Base-by-base conservation (phyloP, 2,797 vertebrate species). In the Syngnathus acus region DNA sequence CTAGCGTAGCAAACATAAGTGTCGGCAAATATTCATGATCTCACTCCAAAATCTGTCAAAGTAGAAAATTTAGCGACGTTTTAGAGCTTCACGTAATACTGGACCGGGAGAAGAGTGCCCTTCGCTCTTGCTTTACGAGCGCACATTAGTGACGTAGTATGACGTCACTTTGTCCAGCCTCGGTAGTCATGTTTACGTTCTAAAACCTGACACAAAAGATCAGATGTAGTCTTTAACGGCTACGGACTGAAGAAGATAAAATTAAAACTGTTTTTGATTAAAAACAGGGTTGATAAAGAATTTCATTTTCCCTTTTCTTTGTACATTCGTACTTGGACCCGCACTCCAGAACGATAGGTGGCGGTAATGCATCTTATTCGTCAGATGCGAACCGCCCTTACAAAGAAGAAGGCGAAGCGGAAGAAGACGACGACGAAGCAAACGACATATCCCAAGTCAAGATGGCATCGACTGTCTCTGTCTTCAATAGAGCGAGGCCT, bases 401-500 rank as follows among this genome's bases (percentile, higher is more conserved):
- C 32, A 32, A 32, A 32, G 4, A 32, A 32, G 32, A 32, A 32
- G 32, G 4, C 32, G 4, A 32, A 32, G 32, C 32, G 32, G 32
- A 32, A 32, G 32, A 32, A 32, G 32, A 32, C 32, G 32, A 26
- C 26, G 26, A 32, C 32, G 32, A 32, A 32, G 32, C 32, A 32
- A 32, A 32, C 32, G 4, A 32, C 32, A 32, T 32, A 32, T 4
- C 32, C 0, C 32, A 32, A 32, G 5, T 53, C 69, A 85, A 66
- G 64, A 90, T 89, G 89, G 84, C 90, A 84, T 68, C 82, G 53
- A 77, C 88, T 5, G 43, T 83, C 38, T 91, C 90, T 47, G 88
- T 92, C 0, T 93, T 93, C 65, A 88, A 90, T 68, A 86, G 89
- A 77, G 83, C 90, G 16, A 85, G 90, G 69, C 76, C 90, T 14